These are phyloP conservation scores for Seriola quinqueradiata DNA, from an alignment of 2,113 vertebrate species.

Conservation along the genomic window DNA sequence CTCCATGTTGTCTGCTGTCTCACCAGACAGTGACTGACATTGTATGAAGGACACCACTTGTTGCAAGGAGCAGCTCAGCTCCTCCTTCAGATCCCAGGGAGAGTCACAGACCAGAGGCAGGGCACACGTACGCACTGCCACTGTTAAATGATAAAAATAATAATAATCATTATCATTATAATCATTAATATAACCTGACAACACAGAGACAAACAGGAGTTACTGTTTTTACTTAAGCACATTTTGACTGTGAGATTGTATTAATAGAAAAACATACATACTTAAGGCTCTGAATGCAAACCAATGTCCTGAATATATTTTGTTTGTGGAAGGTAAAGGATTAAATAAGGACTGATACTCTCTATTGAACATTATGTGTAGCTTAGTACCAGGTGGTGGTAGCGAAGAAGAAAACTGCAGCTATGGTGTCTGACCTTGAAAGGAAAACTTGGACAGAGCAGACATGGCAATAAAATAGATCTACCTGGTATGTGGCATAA, in stretches of 20 bases:
- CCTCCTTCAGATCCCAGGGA: slow-evolving; percentile 75
- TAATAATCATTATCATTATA: background rate
- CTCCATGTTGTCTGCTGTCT: slow-evolving; percentile 14
- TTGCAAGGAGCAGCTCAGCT: slow-evolving; percentile 72
- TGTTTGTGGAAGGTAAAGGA: background rate
- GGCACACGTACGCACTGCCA: slow-evolving; percentile 65
- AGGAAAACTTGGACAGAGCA: background rate
- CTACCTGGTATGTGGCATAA: slow-evolving; percentile 85
- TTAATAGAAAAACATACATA: background rate
- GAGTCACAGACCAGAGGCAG: slow-evolving; percentile 81
- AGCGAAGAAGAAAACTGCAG: background rate
- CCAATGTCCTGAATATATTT: background rate
- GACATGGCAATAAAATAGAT: background rate
- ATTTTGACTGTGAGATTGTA: too few relatives aligned
- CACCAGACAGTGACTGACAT: background rate
- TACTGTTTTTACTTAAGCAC: too few relatives aligned
- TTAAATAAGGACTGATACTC: background rate
- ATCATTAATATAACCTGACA: background rate
- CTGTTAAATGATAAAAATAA: slow-evolving; percentile 59
- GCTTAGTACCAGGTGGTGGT: background rate
- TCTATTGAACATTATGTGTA: background rate
- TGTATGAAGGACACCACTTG: slow-evolving; percentile 33
- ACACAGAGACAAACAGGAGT: background rate
- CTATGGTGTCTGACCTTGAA: background rate
- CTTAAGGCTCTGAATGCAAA: background rate